Evolutionary conservation across 2,888 invertebrate genomes (phyloP).

Genomic region (Petrolisthes manimaculis): DNA sequence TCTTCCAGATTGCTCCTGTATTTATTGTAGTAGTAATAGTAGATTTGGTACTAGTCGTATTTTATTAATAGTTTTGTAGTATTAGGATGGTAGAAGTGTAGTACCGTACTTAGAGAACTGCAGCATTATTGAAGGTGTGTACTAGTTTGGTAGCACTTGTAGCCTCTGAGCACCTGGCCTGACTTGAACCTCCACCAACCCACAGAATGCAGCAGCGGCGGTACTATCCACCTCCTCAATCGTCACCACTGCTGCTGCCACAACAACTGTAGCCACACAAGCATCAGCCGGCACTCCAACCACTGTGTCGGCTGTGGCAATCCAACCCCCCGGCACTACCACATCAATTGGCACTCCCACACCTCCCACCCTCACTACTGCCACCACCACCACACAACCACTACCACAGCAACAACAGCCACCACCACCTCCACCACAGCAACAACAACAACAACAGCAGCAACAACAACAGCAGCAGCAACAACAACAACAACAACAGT

Average conservation of each 20-base stretch:
- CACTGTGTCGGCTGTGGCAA: constrained; percentile 17
- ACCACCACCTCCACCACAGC: too few species aligned
- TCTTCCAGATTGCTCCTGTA: too few species aligned
- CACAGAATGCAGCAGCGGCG: neutral
- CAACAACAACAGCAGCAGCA: too few species aligned
- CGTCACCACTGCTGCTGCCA: constrained; percentile 39
- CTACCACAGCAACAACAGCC: too few species aligned
- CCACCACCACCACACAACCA: neutral
- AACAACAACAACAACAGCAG: too few species aligned
- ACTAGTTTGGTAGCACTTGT: neutral
- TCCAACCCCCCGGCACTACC: constrained; percentile 34
- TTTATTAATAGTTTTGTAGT: too few species aligned
- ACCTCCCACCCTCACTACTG: neutral
- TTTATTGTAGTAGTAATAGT: too few species aligned
- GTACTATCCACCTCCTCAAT: constrained; percentile 31
- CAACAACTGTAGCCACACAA: constrained; percentile 48
- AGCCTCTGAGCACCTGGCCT: neutral
- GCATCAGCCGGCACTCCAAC: constrained; percentile 53
- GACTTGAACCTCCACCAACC: neutral
- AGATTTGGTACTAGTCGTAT: too few species aligned
- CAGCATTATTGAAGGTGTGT: neutral
- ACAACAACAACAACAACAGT: neutral
- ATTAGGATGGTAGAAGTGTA: neutral
- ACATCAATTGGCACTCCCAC: neutral
- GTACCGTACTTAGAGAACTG: neutral